phyloP scores from a whole-genome alignment of 2,888 invertebrate species.

The Pherbina coryleti region DNA sequence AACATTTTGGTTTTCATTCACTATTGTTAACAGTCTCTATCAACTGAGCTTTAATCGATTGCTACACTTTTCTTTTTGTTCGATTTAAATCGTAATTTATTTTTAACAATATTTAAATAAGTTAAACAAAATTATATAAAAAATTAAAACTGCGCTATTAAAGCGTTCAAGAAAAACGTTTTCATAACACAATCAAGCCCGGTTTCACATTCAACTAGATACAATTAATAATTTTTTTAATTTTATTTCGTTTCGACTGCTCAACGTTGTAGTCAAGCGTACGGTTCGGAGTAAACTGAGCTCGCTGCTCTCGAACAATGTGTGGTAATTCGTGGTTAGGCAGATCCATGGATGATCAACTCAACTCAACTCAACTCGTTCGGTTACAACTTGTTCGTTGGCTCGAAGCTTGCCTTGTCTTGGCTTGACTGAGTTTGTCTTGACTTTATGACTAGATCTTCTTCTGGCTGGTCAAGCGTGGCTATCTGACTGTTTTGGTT shows the following conservation, averaged over 20 bases:
- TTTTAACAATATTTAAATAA: neutral
- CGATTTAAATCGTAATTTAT: neutral
- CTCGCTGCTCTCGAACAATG: neutral
- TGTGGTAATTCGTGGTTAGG: neutral
- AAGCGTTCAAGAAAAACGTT: neutral
- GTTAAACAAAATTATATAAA: constrained; percentile 4
- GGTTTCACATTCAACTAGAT: neutral
- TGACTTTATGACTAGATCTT: neutral
- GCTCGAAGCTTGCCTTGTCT: neutral
- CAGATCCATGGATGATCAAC: too few species aligned
- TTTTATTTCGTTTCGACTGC: constrained; percentile 41
- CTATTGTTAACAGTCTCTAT: neutral
- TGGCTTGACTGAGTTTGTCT: neutral
- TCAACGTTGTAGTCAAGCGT: constrained; percentile 46
- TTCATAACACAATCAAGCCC: neutral
- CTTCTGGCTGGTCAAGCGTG: neutral
- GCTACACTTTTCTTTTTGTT: neutral
- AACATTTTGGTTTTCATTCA: too few species aligned
- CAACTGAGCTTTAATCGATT: neutral
- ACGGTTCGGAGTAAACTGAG: constrained; percentile 58
- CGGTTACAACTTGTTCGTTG: neutral
- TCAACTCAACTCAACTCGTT: neutral
- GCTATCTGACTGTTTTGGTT: neutral
- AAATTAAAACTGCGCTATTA: neutral
- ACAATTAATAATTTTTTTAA: neutral